These are phyloP conservation scores for Saguinus midas DNA, from an alignment of 2,113 vertebrate genomes.

Conservation along the genomic window DNA sequence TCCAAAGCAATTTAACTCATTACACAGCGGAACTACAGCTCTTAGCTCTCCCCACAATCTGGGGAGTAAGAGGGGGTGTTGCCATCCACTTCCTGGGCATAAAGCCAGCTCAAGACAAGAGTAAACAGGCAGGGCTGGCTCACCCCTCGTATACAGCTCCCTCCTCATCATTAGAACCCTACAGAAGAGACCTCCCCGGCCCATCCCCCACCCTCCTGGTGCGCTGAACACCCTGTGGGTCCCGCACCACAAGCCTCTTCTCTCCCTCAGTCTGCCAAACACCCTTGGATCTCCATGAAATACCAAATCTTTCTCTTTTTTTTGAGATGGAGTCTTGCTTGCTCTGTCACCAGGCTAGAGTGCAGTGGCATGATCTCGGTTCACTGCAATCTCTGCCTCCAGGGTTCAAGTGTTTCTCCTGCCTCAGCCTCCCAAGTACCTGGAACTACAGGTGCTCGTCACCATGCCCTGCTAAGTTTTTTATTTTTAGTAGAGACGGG, in stretches of 20 bases:
- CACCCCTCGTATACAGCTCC: neutral
- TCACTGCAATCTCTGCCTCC: no score
- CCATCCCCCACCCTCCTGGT: rapidly evolving
- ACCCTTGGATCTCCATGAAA: no score
- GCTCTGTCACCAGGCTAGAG: no score
- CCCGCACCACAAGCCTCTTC: neutral
- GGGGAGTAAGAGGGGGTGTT: neutral
- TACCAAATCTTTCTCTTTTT: no score
- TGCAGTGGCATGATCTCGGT: no score
- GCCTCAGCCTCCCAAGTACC: no score
- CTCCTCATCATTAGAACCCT: neutral
- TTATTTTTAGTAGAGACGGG: no score
- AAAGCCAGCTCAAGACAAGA: neutral
- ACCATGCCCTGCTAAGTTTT: no score
- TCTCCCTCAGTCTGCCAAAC: neutral
- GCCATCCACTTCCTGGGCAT: neutral
- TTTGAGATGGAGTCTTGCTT: no score
- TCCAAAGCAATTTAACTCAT: neutral
- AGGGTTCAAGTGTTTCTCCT: no score
- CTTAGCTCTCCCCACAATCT: neutral
- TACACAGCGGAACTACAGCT: neutral
- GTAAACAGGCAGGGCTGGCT: neutral
- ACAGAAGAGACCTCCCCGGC: neutral
- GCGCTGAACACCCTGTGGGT: rapidly evolving
- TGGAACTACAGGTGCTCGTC: no score